Evolutionary conservation across 2,888 invertebrate species (phyloP).

Genomic region (Cremastinae sp.): DNA sequence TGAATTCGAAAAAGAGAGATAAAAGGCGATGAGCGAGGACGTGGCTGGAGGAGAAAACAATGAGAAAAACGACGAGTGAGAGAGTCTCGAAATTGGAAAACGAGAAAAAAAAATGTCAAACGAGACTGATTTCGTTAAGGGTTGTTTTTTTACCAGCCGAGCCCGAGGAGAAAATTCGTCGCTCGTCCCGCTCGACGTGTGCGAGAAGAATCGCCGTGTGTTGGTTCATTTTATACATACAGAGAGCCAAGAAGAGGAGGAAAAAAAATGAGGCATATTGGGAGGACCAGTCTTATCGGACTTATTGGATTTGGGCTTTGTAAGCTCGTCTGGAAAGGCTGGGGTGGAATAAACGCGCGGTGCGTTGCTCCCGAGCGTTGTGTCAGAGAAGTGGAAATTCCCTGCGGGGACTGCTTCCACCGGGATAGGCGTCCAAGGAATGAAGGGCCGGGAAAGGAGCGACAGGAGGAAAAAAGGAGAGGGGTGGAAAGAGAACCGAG

Average conservation of each 20-base stretch:
- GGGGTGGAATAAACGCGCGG: conserved; percentile 70
- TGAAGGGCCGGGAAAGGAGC: conserved; percentile 9
- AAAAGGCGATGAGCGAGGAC: background rate
- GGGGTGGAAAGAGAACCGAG: conserved; percentile 35
- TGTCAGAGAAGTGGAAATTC: conserved; percentile 73
- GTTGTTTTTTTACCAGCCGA: too few species aligned
- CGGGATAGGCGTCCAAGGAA: conserved; percentile 48
- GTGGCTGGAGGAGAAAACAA: background rate
- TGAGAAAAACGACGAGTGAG: background rate
- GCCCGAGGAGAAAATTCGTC: too few species aligned
- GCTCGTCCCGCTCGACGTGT: too few species aligned
- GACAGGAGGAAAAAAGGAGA: conserved; percentile 20
- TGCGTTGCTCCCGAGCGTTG: conserved; percentile 53
- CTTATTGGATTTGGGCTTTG: conserved; percentile 73
- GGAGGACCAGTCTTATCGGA: conserved; percentile 68
- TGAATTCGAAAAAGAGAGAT: too few species aligned
- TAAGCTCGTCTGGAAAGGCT: conserved; percentile 70
- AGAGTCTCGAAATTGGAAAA: conserved; percentile 12
- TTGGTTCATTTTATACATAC: conserved; percentile 13
- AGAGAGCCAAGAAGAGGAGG: background rate
- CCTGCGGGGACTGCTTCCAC: conserved; percentile 62
- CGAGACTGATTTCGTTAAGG: conserved; percentile 29
- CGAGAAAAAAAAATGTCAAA: conserved; percentile 22
- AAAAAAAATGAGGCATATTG: conserved; percentile 27
- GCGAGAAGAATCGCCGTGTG: too few species aligned